A percentile compares a stretch with the other conserved stretches of the same genome.
phyloP scores from a whole-genome alignment of 2,888 invertebrate genomes.

The Stegophylla sp. region DNA sequence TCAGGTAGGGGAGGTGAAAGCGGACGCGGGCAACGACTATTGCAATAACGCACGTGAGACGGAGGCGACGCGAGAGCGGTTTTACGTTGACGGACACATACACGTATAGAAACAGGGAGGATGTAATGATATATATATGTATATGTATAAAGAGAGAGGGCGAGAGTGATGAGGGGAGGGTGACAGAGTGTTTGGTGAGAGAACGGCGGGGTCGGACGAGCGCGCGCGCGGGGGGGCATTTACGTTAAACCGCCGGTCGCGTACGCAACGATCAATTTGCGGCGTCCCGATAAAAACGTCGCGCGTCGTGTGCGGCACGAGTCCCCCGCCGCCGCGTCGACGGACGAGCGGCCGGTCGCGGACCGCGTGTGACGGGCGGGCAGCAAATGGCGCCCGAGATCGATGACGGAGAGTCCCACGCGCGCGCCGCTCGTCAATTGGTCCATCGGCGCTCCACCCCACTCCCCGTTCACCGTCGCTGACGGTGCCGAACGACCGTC shows the following conservation, averaged over 20 bases:
- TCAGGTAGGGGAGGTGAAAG: no score
- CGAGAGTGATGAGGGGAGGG: background rate
- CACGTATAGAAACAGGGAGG: background rate
- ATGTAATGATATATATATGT: background rate
- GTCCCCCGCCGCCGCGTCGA: background rate
- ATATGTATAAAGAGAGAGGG: background rate
- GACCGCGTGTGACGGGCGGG: conserved; percentile 1
- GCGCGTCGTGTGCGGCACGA: conserved; percentile 20
- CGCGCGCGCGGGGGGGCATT: background rate
- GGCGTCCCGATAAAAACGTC: conserved; percentile 56
- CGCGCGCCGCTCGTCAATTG: conserved; percentile 57
- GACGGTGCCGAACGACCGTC: background rate
- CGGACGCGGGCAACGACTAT: background rate
- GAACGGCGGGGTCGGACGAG: no score
- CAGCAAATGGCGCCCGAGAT: conserved; percentile 58
- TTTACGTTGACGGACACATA: background rate
- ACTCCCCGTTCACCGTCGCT: conserved; percentile 10
- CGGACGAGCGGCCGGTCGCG: background rate
- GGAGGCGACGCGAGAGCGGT: background rate
- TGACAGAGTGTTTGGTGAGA: background rate
- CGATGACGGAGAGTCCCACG: conserved; percentile 48
- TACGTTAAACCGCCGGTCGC: conserved; percentile 49
- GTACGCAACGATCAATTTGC: conserved; percentile 58
- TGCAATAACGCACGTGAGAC: background rate
- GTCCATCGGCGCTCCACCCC: conserved; percentile 57